Evolutionary conservation across 2,113 vertebrate genomes (phyloP).

Genomic region (Protobothrops mucrosquamatus): DNA sequence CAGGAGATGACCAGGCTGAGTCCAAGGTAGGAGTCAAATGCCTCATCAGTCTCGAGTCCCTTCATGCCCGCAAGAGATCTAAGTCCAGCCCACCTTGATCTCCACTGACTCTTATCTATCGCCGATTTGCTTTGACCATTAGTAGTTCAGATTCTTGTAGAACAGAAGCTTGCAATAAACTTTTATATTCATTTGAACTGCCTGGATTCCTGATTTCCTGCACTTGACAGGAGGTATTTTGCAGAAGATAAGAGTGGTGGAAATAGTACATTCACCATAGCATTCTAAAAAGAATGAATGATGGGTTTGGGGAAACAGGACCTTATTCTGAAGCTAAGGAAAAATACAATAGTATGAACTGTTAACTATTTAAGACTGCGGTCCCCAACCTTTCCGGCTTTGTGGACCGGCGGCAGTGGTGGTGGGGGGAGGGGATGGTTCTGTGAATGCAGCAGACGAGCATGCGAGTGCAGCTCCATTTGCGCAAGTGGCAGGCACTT

Average conservation of each 20-base stretch:
- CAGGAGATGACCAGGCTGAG: no score
- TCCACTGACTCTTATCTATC: no score
- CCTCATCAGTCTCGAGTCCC: no score
- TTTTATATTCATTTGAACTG: no score
- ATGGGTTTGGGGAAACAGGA: neutral
- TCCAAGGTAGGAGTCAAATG: no score
- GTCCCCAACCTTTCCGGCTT: neutral
- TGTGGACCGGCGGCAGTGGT: neutral
- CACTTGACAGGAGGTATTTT: neutral
- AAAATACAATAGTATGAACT: neutral
- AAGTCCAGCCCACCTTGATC: no score
- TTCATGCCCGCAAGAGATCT: no score
- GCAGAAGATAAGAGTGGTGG: neutral
- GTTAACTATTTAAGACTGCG: neutral
- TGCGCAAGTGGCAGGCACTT: neutral
- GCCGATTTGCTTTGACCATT: no score
- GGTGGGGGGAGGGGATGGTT: neutral
- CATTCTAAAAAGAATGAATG: neutral
- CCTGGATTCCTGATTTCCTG: no score
- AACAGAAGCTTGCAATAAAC: no score
- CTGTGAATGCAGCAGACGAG: neutral
- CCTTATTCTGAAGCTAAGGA: neutral
- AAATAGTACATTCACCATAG: neutral
- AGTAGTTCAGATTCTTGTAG: no score
- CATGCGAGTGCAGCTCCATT: neutral